Conservation (phyloP, 1,140 invertebrate genomes). For the Holotrichia oblita region DNA sequence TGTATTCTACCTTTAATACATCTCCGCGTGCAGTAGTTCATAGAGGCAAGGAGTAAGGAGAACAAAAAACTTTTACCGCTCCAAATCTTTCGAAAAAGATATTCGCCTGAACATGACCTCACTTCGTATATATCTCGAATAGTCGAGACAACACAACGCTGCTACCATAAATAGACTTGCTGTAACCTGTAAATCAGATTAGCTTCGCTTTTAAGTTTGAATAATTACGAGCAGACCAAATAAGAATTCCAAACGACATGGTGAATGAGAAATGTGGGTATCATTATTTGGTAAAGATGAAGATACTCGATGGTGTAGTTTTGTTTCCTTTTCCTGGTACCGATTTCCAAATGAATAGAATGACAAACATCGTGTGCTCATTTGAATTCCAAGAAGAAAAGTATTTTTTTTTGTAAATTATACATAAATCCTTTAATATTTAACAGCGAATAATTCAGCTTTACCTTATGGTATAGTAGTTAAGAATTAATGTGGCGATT, state of each 20-base stretch:
- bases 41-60: no score
- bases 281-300: not conserved
- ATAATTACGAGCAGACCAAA: not conserved
- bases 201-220: not conserved
- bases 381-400: no score
- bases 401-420: no score
- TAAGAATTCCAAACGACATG: not conserved
- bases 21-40: no score
- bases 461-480: no score
- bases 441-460: no score
- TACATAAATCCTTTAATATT: no score
- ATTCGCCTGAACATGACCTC: not conserved
- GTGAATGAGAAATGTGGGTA: not conserved
- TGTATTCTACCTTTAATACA: not conserved
- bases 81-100: not conserved
- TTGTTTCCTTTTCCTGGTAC: not conserved
- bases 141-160: not conserved
- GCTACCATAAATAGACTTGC: slow-evolving; percentile 6
- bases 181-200: not conserved
- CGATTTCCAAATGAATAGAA: not conserved
- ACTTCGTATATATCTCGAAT: not conserved
- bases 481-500: no score
- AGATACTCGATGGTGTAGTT: not conserved
- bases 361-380: no score
- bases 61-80: not conserved